These are phyloP conservation scores for Heterochromis multidens DNA, from an alignment of 2,113 vertebrate species.

Conservation along the genomic window DNA sequence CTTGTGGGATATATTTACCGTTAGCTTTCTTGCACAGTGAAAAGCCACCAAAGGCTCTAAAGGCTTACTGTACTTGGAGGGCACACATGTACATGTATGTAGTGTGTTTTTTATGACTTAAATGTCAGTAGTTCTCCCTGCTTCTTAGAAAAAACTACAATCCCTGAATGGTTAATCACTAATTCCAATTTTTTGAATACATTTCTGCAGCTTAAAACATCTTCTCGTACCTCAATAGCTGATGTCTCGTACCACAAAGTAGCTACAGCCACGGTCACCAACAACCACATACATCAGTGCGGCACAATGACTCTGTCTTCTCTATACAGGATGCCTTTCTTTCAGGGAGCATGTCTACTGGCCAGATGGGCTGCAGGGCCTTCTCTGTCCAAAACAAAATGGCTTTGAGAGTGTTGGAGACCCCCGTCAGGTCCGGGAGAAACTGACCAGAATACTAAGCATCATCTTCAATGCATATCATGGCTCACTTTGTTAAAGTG, in stretches of 20 bases:
- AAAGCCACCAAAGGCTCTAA: neutral
- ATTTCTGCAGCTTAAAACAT: neutral
- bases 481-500: constrained; percentile 14
- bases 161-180: constrained; percentile 6
- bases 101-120: constrained; percentile 2
- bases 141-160: neutral
- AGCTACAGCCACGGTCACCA: constrained; percentile 15
- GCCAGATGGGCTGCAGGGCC: constrained; percentile 63
- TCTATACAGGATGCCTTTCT: constrained; percentile 62
- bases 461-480: constrained; percentile 16
- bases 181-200: neutral
- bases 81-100: neutral
- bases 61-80: neutral
- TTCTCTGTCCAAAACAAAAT: constrained; percentile 58
- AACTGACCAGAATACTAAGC: constrained; percentile 68
- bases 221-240: neutral
- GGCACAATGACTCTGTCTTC: constrained; percentile 63
- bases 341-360: constrained; percentile 31
- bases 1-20: neutral
- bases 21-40: constrained; percentile 11
- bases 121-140: neutral
- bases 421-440: constrained; percentile 50
- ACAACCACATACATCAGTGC: constrained; percentile 30
- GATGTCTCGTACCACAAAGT: constrained; percentile 25
- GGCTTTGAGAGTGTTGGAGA: constrained; percentile 60